Conservation (phyloP, 2,113 vertebrate species). For the Otis tarda region DNA sequence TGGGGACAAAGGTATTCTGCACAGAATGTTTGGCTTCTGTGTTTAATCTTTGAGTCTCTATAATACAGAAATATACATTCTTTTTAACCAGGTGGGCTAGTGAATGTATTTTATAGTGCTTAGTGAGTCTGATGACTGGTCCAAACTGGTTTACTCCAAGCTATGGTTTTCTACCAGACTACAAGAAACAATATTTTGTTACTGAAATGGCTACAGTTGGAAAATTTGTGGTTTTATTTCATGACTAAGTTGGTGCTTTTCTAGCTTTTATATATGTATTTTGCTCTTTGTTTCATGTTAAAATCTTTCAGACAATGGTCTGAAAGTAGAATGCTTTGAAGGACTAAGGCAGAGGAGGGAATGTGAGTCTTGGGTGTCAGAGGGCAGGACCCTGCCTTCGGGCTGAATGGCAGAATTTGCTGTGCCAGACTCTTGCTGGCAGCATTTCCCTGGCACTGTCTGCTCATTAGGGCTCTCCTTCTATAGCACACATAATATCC, state of each 20-base stretch:
- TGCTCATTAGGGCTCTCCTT: slow-evolving; percentile 58
- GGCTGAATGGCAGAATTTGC: background rate
- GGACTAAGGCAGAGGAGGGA: background rate
- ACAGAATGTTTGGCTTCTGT: slow-evolving; percentile 25
- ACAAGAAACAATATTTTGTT: background rate
- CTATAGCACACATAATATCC: background rate
- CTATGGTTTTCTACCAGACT: background rate
- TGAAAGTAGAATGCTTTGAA: background rate
- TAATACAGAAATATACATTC: slow-evolving; percentile 38
- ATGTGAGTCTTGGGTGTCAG: background rate
- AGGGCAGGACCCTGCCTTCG: background rate
- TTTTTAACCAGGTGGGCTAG: slow-evolving; percentile 44
- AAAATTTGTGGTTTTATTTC: slow-evolving; percentile 11
- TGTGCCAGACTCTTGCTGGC: slow-evolving; percentile 38
- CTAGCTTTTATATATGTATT: background rate
- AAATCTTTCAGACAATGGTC: background rate
- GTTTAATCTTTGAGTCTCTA: slow-evolving; percentile 45
- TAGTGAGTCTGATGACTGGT: background rate
- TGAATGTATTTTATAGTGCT: background rate
- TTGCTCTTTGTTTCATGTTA: background rate
- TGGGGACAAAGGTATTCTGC: background rate
- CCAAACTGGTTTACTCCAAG: background rate
- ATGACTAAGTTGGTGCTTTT: background rate
- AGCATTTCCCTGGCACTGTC: slow-evolving; percentile 38
- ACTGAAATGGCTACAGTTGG: background rate